These are phyloP conservation scores for Gallinago stenura DNA, from an alignment of 2,797 vertebrate species.

Conservation along the genomic window DNA sequence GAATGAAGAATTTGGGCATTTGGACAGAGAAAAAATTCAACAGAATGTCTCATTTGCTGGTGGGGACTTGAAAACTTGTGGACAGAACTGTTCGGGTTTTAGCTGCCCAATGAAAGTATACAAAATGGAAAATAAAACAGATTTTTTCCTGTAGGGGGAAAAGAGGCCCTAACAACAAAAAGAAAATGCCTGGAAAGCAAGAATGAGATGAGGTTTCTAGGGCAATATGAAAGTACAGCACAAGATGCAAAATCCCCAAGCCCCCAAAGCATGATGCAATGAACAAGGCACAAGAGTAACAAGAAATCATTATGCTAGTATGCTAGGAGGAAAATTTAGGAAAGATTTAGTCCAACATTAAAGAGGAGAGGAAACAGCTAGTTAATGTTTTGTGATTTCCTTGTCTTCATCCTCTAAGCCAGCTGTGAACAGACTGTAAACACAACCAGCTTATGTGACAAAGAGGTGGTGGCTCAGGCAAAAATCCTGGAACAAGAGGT, in stretches of 20 bases:
- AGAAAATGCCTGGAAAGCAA: slow-evolving; percentile 25
- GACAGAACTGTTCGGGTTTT: background rate
- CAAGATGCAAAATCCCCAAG: slow-evolving; percentile 35
- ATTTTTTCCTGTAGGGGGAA: background rate
- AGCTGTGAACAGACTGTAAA: slow-evolving; percentile 31
- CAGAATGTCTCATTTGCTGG: background rate
- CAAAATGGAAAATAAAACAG: slow-evolving; percentile 3
- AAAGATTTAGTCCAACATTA: background rate
- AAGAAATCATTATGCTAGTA: slow-evolving; percentile 20
- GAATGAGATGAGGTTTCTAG: slow-evolving; percentile 44
- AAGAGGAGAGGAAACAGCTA: slow-evolving; percentile 44
- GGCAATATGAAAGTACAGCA: slow-evolving; percentile 16
- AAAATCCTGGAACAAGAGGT: background rate
- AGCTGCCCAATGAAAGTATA: background rate
- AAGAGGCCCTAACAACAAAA: background rate
- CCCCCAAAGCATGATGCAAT: background rate
- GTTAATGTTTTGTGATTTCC: slow-evolving; percentile 15
- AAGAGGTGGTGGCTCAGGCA: background rate
- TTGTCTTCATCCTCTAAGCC: background rate
- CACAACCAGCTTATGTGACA: background rate
- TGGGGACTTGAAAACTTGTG: background rate
- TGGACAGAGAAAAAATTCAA: background rate
- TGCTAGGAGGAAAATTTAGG: slow-evolving; percentile 7
- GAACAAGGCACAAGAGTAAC: slow-evolving; percentile 29
- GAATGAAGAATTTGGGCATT: background rate